Evolutionary conservation across 2,797 vertebrate species (phyloP).

Genomic region (Vireo griseus): DNA sequence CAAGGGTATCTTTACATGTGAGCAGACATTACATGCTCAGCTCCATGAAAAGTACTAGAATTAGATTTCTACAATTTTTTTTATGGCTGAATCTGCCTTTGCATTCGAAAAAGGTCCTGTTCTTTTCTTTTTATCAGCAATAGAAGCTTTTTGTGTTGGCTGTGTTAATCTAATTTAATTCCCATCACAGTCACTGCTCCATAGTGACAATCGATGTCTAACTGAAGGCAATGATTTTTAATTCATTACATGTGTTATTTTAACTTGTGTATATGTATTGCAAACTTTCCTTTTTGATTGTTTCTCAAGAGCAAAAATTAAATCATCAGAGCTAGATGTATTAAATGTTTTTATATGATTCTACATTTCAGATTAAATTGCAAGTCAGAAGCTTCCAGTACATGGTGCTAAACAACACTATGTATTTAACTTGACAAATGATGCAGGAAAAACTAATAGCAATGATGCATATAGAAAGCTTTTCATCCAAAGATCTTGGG

Average conservation of each 20-base stretch:
- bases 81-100: conserved; percentile 35
- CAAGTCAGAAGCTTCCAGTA: conserved; percentile 51
- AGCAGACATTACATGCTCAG: conserved; percentile 49
- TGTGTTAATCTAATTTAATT: conserved; percentile 20
- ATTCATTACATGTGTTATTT: conserved; percentile 42
- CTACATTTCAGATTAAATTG: conserved; percentile 59
- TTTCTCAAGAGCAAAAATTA: conserved; percentile 54
- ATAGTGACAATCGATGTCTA: not conserved
- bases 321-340: conserved; percentile 56
- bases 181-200: not conserved
- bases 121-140: conserved; percentile 30
- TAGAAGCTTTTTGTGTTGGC: not conserved
- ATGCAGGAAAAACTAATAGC: conserved; percentile 60
- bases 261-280: conserved; percentile 11
- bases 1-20: conserved; percentile 50
- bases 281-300: conserved; percentile 21
- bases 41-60: conserved; percentile 59
- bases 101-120: conserved; percentile 13
- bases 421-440: conserved; percentile 62
- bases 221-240: conserved; percentile 29
- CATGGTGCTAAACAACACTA: conserved; percentile 48
- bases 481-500: conserved; percentile 58
- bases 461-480: conserved; percentile 28
- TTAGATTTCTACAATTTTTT: conserved; percentile 55
- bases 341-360: conserved; percentile 49